Percentiles rank a stretch among this genome's conserved stretches.
Conservation (phyloP, 2,797 vertebrate species). For the Parotocinclus haroldoi region DNA sequence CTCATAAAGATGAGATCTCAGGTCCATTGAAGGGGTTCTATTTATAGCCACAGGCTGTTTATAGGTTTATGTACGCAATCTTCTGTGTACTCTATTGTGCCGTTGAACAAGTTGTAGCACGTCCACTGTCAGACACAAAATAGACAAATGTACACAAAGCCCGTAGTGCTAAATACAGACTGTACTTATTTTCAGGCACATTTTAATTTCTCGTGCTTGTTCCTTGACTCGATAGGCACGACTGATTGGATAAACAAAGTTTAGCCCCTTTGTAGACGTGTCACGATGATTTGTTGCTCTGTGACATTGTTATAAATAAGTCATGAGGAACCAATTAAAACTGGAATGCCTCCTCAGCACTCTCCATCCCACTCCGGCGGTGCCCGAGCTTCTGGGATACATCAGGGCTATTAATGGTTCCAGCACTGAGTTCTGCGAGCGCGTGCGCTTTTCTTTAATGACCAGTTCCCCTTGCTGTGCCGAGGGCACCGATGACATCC, state of each 20-base stretch:
- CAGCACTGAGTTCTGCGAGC: constrained; percentile 19
- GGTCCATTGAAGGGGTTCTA: constrained; percentile 56
- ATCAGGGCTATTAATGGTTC: constrained; percentile 23
- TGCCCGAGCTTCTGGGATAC: constrained; percentile 23
- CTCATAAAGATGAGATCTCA: constrained; percentile 56
- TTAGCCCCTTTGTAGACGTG: constrained; percentile 25
- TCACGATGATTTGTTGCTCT: constrained; percentile 44
- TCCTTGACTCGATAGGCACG: constrained; percentile 3
- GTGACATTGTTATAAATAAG: constrained; percentile 55
- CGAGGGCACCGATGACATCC: constrained; percentile 24
- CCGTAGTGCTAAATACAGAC: constrained; percentile 36
- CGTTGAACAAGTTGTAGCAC: constrained; percentile 28
- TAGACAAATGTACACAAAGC: constrained; percentile 6
- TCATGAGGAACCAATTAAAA: constrained; percentile 56
- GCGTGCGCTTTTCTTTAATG: constrained; percentile 34
- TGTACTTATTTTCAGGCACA: constrained; percentile 45
- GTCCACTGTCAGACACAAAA: constrained; percentile 1
- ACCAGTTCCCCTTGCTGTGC: constrained; percentile 12
- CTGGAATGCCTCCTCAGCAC: constrained; percentile 42
- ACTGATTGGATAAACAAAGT: constrained; percentile 24
- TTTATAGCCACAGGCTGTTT: constrained; percentile 60
- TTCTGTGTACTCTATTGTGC: constrained; percentile 24
- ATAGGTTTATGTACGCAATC: constrained; percentile 60
- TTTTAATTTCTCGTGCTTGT: constrained; percentile 24
- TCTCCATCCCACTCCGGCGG: constrained; percentile 35